phyloP scores from a whole-genome alignment of 2,797 vertebrate genomes.

The Channa striata region DNA sequence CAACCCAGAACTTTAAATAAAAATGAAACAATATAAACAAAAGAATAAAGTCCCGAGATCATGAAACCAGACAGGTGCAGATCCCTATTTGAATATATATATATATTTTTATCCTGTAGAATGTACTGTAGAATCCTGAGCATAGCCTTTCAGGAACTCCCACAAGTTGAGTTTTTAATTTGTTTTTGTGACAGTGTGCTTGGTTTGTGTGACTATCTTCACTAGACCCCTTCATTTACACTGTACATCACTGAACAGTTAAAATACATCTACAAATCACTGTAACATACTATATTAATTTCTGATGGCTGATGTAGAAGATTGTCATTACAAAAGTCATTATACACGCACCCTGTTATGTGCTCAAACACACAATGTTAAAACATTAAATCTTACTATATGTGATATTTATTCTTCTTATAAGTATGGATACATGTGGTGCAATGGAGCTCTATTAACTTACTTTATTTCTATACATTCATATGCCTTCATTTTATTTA shows the following conservation, averaged over 20 bases:
- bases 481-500: conserved; percentile 23
- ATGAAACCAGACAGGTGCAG: conserved; percentile 33
- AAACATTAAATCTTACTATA: background rate
- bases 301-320: background rate
- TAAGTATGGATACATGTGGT: background rate
- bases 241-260: too few relatives aligned
- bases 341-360: background rate
- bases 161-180: background rate
- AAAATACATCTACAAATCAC: too few relatives aligned
- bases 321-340: background rate
- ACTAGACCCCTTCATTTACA: conserved; percentile 6
- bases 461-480: conserved; percentile 3
- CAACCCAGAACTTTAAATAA: conserved; percentile 56
- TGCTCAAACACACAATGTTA: background rate
- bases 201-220: background rate
- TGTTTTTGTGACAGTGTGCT: background rate
- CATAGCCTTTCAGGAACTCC: background rate
- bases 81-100: background rate
- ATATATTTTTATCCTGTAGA: too few relatives aligned
- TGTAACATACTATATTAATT: background rate
- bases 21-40: conserved; percentile 24
- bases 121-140: background rate
- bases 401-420: background rate
- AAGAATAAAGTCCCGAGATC: conserved; percentile 17
- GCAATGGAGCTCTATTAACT: background rate